phyloP scores from a whole-genome alignment of 2,888 invertebrate genomes.

The Eucera pruinosa region DNA sequence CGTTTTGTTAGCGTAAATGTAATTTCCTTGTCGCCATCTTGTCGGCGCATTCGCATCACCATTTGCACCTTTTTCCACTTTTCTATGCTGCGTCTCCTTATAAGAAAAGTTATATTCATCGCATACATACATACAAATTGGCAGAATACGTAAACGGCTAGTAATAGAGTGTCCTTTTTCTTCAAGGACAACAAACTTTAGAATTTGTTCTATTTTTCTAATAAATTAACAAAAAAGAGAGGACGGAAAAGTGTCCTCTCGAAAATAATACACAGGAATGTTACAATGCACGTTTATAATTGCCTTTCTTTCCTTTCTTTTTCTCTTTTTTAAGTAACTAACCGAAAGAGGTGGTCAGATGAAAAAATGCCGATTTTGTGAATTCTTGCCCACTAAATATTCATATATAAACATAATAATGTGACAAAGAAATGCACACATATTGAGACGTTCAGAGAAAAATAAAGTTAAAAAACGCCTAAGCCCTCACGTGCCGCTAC shows the following conservation, averaged over 20 bases:
- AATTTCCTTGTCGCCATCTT: conserved; percentile 50
- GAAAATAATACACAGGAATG: conserved; percentile 42
- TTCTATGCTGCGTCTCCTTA: conserved; percentile 59
- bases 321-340: conserved; percentile 8
- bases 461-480: conserved; percentile 1
- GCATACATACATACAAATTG: conserved; percentile 33
- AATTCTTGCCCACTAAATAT: not conserved
- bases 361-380: not conserved
- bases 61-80: conserved; percentile 65
- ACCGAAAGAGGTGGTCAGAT: not conserved
- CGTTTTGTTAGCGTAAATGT: conserved; percentile 52
- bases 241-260: not conserved
- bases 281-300: conserved; percentile 28
- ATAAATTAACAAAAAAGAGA: not conserved
- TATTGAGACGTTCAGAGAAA: not conserved
- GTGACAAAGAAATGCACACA: not conserved
- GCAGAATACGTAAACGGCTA: conserved; percentile 32
- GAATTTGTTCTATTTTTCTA: not conserved
- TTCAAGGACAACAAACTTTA: conserved; percentile 19
- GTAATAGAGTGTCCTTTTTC: conserved; percentile 5
- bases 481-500: not conserved
- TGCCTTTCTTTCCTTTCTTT: not conserved
- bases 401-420: too few species aligned
- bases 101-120: conserved; percentile 14
- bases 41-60: conserved; percentile 60